Base-by-base conservation (phyloP, 2,888 invertebrate genomes). In the Dascillus cervinus region DNA sequence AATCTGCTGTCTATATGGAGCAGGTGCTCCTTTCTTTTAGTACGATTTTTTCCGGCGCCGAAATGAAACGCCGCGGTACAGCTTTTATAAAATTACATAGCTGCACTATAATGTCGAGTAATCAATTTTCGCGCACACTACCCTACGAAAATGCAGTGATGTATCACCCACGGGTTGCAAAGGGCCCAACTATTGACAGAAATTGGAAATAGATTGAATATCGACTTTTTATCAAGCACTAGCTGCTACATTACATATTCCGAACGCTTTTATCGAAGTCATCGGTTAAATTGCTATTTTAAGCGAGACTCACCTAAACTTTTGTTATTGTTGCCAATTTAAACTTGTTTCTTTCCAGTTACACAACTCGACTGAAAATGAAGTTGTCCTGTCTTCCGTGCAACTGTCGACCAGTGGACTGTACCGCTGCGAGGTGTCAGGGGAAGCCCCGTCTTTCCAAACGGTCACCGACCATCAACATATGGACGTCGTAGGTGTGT, bases 341-440 rank as follows among this genome's bases (percentile, higher is more conserved):
- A 29, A 31, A 35, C 26, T 19, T 10, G n/a, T 31, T 29, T 13
- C 22, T 29, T 60, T 60, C 29, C 70, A 81, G 81, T 63, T 76
- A 51, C 72, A 75, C 56, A 78, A 80, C 60, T 81, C 81, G 17
- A 76, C 75, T 40, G 77, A 79, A 53, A 73, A 69, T 46, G 70
- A 73, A 46, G 79, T 82, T 37, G 73, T 74, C 43, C 62, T 82
- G 48, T 71, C 71, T 50, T 70, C 72, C 43, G 78, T 82, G 50
- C 75, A 77, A 56, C 67, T 79, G 35, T 66, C 73, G 45, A 73
- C 77, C 41, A 69, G 75, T 23, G 81, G 81, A 28, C 63, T 73
- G 37, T 80, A 79, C 63, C 70, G 77, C 41, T 80, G 80, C 57
- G 79, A 80, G 57, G 79, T 80, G 44, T 79, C 79, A 32, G 79